Conservation (phyloP, 2,888 invertebrate genomes). For the Pollenia amentaria region DNA sequence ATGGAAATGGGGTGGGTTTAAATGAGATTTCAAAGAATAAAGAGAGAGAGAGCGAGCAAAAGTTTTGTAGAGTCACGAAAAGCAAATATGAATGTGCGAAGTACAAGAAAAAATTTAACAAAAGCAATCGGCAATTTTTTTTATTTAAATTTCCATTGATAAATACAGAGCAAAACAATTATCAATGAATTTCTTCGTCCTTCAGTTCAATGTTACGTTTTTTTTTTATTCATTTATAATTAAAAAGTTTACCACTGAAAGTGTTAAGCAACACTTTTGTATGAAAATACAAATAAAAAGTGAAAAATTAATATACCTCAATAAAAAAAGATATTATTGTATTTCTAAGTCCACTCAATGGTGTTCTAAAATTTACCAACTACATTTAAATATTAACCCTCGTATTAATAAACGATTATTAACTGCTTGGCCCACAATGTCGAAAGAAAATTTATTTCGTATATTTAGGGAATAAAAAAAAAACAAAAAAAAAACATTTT, state of each 20-base stretch:
- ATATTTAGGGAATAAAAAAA: too few relatives aligned
- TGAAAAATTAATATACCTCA: too few relatives aligned
- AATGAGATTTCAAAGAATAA: background rate
- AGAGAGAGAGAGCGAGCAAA: background rate
- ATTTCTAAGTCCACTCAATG: too few relatives aligned
- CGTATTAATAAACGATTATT: too few relatives aligned
- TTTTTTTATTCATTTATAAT: constrained; percentile 1
- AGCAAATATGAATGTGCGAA: background rate
- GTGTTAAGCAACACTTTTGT: background rate
- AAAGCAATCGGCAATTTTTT: constrained; percentile 22
- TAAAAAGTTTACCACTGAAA: background rate
- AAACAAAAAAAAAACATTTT: too few relatives aligned
- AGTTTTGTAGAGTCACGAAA: constrained; percentile 2
- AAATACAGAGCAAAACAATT: constrained; percentile 44
- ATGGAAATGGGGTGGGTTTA: background rate
- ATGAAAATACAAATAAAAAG: background rate
- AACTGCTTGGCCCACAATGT: too few relatives aligned
- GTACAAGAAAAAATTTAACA: constrained; percentile 31
- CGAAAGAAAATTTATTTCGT: too few relatives aligned
- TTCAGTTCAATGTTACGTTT: constrained; percentile 27
- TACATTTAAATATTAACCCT: too few relatives aligned
- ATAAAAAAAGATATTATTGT: too few relatives aligned
- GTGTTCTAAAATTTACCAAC: too few relatives aligned
- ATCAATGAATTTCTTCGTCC: constrained; percentile 56
- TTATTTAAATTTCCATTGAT: constrained; percentile 43